Base-by-base conservation (phyloP, 2,113 vertebrate genomes). In the Nothocercus julius region DNA sequence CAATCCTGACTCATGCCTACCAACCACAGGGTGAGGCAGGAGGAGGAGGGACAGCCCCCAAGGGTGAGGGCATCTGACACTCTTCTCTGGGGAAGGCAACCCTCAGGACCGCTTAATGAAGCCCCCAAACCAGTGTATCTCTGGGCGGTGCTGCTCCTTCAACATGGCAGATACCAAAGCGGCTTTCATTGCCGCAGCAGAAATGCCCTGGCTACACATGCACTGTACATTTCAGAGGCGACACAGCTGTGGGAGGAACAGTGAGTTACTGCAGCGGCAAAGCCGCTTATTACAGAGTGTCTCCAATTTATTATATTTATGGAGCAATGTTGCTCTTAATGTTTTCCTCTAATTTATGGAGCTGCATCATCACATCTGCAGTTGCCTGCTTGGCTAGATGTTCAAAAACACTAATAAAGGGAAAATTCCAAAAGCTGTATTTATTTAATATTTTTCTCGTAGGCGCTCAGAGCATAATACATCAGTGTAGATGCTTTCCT, bases 301-400 rank as follows among this genome's bases (percentile, higher is more conserved):
- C 36, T 93, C 45, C 0, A 69, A n/a, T 73, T 87, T 78, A 85
- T 72, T 59, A 44, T 69, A 58, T 87, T 87, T 91, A 81, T 74
- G 40, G 32, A 77, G 7, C 40, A 86, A 51, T 12, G 82, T 67
- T 32, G 40, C 19, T 89, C 90, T 85, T 83, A 69, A 74, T 15
- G 34, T 78, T 80, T 92, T 83, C 40, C 61, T 91, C 42, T 82
- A 11, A 82, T 82, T 83, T 89, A 59, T 92, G 25, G 63, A 93
- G 87, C n/a, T 27, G 6, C 85, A 30, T 89, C 51, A 69, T 82
- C 51, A 82, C 32, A 85, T 66, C 3, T 7, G 40, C 27, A 61
- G n/a, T 79, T 67, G 38, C 76, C 73, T 87, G 15, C 42, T 85
- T 85, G 59, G 24, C 22, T 76, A 76, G 66, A 63, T 62, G 61